Conservation (phyloP, 2,888 invertebrate genomes). For the Cheilosia impressa region DNA sequence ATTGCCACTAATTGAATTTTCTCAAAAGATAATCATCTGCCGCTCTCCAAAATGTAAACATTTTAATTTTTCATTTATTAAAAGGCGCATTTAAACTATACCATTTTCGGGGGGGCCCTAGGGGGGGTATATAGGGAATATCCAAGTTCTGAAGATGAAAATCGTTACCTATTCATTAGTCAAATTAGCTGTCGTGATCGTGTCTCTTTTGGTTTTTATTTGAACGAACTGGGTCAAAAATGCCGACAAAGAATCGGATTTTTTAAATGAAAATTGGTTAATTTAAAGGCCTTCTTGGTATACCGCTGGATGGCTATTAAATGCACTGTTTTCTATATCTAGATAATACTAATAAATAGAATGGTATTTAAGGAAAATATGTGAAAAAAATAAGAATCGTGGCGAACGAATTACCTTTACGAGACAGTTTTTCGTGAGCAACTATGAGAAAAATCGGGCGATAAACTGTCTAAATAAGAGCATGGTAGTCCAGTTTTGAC, state of each 20-base stretch:
- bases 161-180: slow-evolving; percentile 56
- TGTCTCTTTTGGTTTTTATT: slow-evolving; percentile 14
- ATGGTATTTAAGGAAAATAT: slow-evolving; percentile 24
- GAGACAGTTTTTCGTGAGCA: slow-evolving; percentile 34
- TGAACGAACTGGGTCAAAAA: slow-evolving; percentile 48
- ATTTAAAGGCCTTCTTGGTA: slow-evolving; percentile 27
- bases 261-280: slow-evolving; percentile 34
- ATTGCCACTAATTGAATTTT: slow-evolving; percentile 13
- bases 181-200: slow-evolving; percentile 47
- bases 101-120: neutral
- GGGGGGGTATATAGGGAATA: slow-evolving; percentile 23
- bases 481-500: neutral
- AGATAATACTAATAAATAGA: slow-evolving; percentile 7
- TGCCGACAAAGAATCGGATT: slow-evolving; percentile 52
- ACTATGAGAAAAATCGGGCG: slow-evolving; percentile 9
- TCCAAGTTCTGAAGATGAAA: slow-evolving; percentile 1
- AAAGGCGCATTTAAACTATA: slow-evolving; percentile 34
- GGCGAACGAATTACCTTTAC: slow-evolving; percentile 42
- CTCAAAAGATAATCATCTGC: neutral
- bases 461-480: slow-evolving; percentile 14
- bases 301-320: neutral
- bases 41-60: slow-evolving; percentile 15
- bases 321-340: slow-evolving; percentile 7
- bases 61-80: slow-evolving; percentile 22
- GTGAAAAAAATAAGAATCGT: slow-evolving; percentile 39